Conservation (phyloP, 2,888 invertebrate genomes). For the Mythimna impura region DNA sequence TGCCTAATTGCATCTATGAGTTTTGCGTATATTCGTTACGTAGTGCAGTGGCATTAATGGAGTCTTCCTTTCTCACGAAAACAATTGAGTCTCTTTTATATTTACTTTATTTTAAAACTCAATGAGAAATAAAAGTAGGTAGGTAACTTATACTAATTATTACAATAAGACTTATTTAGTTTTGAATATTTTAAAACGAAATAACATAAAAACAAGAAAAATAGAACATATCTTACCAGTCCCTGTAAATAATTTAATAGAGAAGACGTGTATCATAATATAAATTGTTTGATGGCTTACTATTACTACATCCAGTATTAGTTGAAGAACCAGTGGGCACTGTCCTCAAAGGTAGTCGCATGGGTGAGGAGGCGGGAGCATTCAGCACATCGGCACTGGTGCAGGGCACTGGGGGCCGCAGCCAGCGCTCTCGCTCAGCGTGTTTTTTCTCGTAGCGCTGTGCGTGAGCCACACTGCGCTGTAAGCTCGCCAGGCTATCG, state of each 20-base stretch:
- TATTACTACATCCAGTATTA: slow-evolving; percentile 57
- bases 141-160: neutral
- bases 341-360: slow-evolving; percentile 63
- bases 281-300: slow-evolving; percentile 71
- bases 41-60: no score
- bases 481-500: no score
- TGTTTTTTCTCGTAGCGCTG: slow-evolving; percentile 75
- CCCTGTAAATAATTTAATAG: slow-evolving; percentile 60
- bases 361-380: slow-evolving; percentile 71
- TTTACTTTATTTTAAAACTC: slow-evolving; percentile 5
- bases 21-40: no score
- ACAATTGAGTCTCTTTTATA: no score
- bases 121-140: neutral
- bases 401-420: slow-evolving; percentile 63
- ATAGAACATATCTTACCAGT: slow-evolving; percentile 30
- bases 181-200: neutral
- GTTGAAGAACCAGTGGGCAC: slow-evolving; percentile 50
- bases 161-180: neutral
- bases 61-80: no score
- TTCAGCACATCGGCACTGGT: slow-evolving; percentile 75
- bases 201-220: slow-evolving; percentile 8
- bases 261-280: slow-evolving; percentile 78
- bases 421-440: slow-evolving; percentile 42
- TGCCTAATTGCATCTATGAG: no score
- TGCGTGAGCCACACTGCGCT: slow-evolving; percentile 73